Base-by-base conservation (phyloP, 2,797 vertebrate genomes). In the Parauchenoglanis punctatus region DNA sequence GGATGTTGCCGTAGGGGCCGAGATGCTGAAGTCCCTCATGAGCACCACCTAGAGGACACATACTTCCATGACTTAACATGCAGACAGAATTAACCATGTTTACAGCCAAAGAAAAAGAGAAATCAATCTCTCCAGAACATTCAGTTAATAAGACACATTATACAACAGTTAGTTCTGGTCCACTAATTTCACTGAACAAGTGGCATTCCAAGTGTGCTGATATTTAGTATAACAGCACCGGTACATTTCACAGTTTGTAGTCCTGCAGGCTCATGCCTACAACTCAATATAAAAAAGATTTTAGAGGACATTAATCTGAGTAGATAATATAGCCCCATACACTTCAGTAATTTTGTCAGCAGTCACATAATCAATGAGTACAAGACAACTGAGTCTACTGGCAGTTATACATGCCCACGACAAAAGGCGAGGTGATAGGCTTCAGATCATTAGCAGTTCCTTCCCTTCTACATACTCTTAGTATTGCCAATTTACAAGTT, bases 11-110 rank as follows among this genome's bases (percentile, higher is more conserved):
- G 1, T 97, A 99, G 10, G 99, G 98, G 86, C 99, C 98, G 72
- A 99, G 95, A 91, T 99, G 99, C 92, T 99, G 99, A 81, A 99
- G 96, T 78, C 98, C 99, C 89, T 99, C 99, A 3, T 99, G 98
- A 0, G 99, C 98, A 89, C 99, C 98, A 93, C 98, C 99, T 99
- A 90, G 91, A 94, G 94, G 91, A 23, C 25, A 86, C 84, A 86
- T 12, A 86, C 12, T 40, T 31, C 25, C 12, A 28, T 85, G 20
- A 67, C 40, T 65, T 46, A 25, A 40, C 11, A 61, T n/a, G 49
- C 75, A 68, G 13, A 25, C 25, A 56, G 35, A 83, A 35, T 23
- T 52, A 56, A 44, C 1, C 1, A 44, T 3, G 17, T 31, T 81
- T 68, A 59, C 15, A 81, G 31, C 1, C 8, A 18, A 81, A 72